These are phyloP conservation scores for Ophioninae sp. DNA, from an alignment of 2,888 invertebrate genomes.

Conservation along the genomic window DNA sequence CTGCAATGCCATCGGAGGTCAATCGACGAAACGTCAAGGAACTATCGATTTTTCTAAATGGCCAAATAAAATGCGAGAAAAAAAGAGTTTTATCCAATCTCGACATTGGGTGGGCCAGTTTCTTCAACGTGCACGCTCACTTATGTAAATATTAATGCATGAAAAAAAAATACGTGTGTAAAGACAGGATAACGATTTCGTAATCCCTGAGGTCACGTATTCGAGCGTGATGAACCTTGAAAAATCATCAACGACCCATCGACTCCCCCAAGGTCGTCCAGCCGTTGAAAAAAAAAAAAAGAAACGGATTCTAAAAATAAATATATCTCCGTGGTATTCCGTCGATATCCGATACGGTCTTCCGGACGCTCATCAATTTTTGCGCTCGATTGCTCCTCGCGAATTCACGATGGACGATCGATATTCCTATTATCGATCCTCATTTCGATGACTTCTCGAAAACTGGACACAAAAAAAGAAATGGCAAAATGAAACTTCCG, in stretches of 20 bases:
- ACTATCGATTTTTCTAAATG: slow-evolving; percentile 24
- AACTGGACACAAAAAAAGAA: background rate
- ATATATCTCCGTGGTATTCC: background rate
- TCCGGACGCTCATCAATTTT: slow-evolving; percentile 10
- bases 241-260: slow-evolving; percentile 11
- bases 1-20: slow-evolving; percentile 28
- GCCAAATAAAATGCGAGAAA: slow-evolving; percentile 1
- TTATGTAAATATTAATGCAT: background rate
- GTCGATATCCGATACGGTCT: slow-evolving; percentile 28
- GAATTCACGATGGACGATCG: background rate
- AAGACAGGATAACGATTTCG: slow-evolving; percentile 6
- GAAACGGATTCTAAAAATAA: background rate
- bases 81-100: background rate
- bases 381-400: no score
- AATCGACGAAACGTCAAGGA: background rate
- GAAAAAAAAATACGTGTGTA: background rate
- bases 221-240: slow-evolving; percentile 17
- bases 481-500: background rate
- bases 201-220: slow-evolving; percentile 6
- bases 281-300: slow-evolving; percentile 9
- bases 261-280: slow-evolving; percentile 16
- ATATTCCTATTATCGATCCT: background rate
- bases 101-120: background rate
- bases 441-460: background rate
- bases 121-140: background rate